Base-by-base conservation (phyloP, 2,888 invertebrate genomes). In the Rambutsinella grinnellia region DNA sequence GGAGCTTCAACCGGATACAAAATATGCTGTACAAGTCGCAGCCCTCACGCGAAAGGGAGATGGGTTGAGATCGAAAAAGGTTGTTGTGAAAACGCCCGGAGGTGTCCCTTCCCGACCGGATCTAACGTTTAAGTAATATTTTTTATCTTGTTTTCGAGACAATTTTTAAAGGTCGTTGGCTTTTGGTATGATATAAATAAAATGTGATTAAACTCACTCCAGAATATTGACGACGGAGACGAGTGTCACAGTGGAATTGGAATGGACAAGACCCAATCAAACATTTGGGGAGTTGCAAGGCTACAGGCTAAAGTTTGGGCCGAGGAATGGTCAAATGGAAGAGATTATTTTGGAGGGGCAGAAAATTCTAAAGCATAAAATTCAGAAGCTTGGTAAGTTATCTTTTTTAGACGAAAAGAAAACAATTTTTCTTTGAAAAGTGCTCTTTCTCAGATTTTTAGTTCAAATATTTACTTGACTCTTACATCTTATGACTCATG, bases 21-120 rank as follows among this genome's bases (percentile, higher is more conserved):
- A 92, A 84, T 99, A 99, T 88, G 92, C 92, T 67, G 93, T 97
- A 74, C 95, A 96, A 89, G 96, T 99, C 74, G 97, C 97, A 0
- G 99, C 98, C 0, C 89, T 98, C 78, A 99, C 99, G 2, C 90
- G 97, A 79, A 96, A 96, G 87, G 99, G 99, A 53, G 99, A 99
- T 87, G 99, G 99, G 21, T 94, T 95, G 86, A 90, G 97, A 81
- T 97, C 97, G 86, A 88, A 92, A 77, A 93, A 95, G 24, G 93
- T 93, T 70, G 91, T 91, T 77, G 92, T 96, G 1, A 93, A 92
- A 87, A 99, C 99, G 1, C 96, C 96, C 27, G 97, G 97, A 67
- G 96, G 96, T 81, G 96, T 96, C 66, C 96, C 96, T 47, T 93
- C 93, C 82, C 89, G 93, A 84, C 94, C 96, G 53, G 91, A 92